Base-by-base conservation (phyloP, 2,113 vertebrate genomes). In the Pheucticus melanocephalus region DNA sequence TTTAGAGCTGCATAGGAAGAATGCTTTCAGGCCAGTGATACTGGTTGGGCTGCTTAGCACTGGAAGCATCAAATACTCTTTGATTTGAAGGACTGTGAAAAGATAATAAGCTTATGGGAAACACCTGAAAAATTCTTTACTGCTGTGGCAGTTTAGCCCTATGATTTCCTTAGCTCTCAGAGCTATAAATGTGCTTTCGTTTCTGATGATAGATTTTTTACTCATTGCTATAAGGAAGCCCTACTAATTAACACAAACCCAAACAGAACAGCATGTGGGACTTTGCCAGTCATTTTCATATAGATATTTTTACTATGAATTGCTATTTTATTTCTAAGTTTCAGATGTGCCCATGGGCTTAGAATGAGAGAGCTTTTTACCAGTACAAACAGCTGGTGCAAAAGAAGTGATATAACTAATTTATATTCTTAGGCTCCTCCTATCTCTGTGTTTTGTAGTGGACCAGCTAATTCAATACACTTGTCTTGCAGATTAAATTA, bases 1-100 rank as follows among this genome's bases (percentile, higher is more conserved):
- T 83, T 90, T 40, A 63, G 68, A 81, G 35, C 47, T 60, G 44
- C 60, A 84, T 59, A 47, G 42, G 15, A 35, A 48, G 75, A 92
- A 64, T 82, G 23, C 40, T 94, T 97, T 81, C 33, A 90, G 88
- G 61, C 40, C 77, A 96, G 39, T 51, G 61, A 61, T 82, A 77
- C 10, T 87, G 80, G 44, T 63, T 86, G 78, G 65, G 83, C 64
- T 8, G 25, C 86, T 96, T 95, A 96, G 56, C 51, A 80, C 40
- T 96, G 68, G 56, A 95, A 97, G 86, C 42, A 78, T 90, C 86
- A 82, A 87, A 94, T 87, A 47, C 42, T 72, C 79, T 95, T 92
- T 91, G 78, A 54, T 86, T 94, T 92, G 78, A 40, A 94, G 42
- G 40, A 82, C 60, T 90, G 48, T 89, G 71, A 39, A 90, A 66